Conservation (phyloP, 2,888 invertebrate species). For the Electrophaes corylata region DNA sequence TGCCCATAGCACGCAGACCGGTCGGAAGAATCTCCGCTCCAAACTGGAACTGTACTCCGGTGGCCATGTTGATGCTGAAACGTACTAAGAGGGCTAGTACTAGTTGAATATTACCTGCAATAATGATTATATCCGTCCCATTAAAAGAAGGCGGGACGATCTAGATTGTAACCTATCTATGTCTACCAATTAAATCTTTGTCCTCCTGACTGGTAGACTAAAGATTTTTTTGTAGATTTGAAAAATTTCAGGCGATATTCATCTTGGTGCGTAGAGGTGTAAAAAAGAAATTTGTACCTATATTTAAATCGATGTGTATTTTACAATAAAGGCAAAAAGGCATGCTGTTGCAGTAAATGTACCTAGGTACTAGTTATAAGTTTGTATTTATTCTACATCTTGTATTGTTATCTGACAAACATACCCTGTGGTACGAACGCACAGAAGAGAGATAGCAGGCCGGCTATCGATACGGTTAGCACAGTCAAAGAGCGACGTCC, state of each 20-base stretch:
- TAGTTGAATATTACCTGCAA: slow-evolving; percentile 55
- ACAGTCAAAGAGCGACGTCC: slow-evolving; percentile 56
- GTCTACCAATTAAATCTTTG: too few species aligned
- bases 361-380: too few species aligned
- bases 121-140: neutral
- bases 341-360: too few species aligned
- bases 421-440: slow-evolving; percentile 57
- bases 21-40: slow-evolving; percentile 63
- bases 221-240: too few species aligned
- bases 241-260: too few species aligned
- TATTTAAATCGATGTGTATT: too few species aligned
- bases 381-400: neutral
- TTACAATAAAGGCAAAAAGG: too few species aligned
- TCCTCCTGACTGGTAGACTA: too few species aligned
- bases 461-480: slow-evolving; percentile 48
- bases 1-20: slow-evolving; percentile 57
- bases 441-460: slow-evolving; percentile 47
- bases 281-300: too few species aligned
- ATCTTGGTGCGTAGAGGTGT: too few species aligned
- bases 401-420: neutral
- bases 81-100: slow-evolving; percentile 55
- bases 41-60: slow-evolving; percentile 58
- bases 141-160: too few species aligned
- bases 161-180: too few species aligned
- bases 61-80: slow-evolving; percentile 65